Evolutionary conservation across 2,797 vertebrate genomes (phyloP).

Genomic region (Hippoglossus hippoglossus): DNA sequence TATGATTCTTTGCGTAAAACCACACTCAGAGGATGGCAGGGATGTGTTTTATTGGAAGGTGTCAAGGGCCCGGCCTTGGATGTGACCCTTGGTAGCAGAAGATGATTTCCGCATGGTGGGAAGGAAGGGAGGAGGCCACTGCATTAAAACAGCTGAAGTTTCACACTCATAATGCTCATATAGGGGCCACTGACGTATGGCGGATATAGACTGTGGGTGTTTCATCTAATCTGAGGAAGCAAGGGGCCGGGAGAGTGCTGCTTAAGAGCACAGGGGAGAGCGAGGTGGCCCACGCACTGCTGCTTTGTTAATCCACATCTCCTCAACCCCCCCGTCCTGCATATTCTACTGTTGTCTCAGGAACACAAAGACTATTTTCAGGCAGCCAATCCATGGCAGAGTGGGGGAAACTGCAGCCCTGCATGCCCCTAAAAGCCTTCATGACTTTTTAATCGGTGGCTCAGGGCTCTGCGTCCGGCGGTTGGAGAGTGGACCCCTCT

Average conservation of each 20-base stretch:
- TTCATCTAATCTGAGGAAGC: slow-evolving; percentile 72
- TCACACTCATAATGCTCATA: slow-evolving; percentile 42
- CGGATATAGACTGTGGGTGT: slow-evolving; percentile 67
- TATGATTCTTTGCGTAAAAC: too few relatives aligned
- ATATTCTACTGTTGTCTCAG: slow-evolving; percentile 79
- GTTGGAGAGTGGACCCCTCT: slow-evolving; percentile 77
- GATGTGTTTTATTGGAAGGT: slow-evolving; percentile 14
- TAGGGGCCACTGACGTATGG: slow-evolving; percentile 49
- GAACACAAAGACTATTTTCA: slow-evolving; percentile 88
- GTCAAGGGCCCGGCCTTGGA: slow-evolving; percentile 29
- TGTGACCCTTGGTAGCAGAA: slow-evolving; percentile 6
- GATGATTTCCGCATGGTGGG: slow-evolving; percentile 14
- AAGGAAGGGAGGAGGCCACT: slow-evolving; percentile 22
- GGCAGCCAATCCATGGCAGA: slow-evolving; percentile 77
- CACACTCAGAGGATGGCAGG: not conserved
- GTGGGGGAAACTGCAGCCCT: slow-evolving; percentile 63
- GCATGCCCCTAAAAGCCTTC: slow-evolving; percentile 85
- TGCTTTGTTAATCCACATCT: slow-evolving; percentile 68
- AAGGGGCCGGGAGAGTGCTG: slow-evolving; percentile 66
- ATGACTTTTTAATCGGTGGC: slow-evolving; percentile 88
- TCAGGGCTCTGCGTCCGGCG: slow-evolving; percentile 75
- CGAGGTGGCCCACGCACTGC: slow-evolving; percentile 69
- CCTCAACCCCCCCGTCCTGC: slow-evolving; percentile 50
- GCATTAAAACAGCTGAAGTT: slow-evolving; percentile 47
- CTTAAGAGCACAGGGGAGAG: slow-evolving; percentile 76